Evolutionary conservation across 2,888 invertebrate genomes (phyloP).

Genomic region (Aromia moschata): DNA sequence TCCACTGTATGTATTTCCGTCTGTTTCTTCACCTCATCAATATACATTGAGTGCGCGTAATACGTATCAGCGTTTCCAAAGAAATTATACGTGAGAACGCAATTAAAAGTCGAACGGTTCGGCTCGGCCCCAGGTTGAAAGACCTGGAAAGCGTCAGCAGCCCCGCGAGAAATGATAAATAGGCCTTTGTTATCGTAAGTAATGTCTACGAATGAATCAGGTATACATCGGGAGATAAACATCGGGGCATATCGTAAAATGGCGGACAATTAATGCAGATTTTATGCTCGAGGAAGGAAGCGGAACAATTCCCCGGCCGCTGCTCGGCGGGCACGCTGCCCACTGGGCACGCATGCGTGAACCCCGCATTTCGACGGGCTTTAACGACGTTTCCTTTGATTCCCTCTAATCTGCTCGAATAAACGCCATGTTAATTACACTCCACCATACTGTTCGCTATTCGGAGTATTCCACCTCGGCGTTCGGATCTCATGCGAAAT

Average conservation of each 20-base stretch:
- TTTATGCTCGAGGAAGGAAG: conserved; percentile 56
- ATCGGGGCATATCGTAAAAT: conserved; percentile 56
- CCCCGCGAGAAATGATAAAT: conserved; percentile 46
- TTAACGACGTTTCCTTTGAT: conserved; percentile 36
- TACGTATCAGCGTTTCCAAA: conserved; percentile 12
- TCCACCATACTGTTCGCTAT: conserved; percentile 19
- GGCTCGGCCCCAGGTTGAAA: conserved; percentile 25
- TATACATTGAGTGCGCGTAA: too few species aligned
- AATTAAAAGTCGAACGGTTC: conserved; percentile 16
- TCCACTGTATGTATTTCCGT: too few species aligned
- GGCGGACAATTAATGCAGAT: conserved; percentile 56
- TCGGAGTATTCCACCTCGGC: conserved; percentile 16
- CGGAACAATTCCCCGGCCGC: conserved; percentile 58
- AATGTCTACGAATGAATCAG: conserved; percentile 50
- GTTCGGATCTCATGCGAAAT: too few species aligned
- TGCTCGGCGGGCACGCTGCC: conserved; percentile 46
- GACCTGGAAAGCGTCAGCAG: conserved; percentile 17
- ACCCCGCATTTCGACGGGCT: conserved; percentile 51
- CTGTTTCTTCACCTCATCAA: conserved; percentile 17
- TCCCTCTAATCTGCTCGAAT: conserved; percentile 12
- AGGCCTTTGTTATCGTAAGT: conserved; percentile 51
- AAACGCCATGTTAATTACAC: conserved; percentile 28
- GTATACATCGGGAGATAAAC: conserved; percentile 45
- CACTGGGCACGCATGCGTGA: conserved; percentile 56
- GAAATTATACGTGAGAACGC: conserved; percentile 23